Evolutionary conservation across 2,797 vertebrate species (phyloP), one percentile per base, ranked within the genome.

Genomic region (Danionella dracula): DNA sequence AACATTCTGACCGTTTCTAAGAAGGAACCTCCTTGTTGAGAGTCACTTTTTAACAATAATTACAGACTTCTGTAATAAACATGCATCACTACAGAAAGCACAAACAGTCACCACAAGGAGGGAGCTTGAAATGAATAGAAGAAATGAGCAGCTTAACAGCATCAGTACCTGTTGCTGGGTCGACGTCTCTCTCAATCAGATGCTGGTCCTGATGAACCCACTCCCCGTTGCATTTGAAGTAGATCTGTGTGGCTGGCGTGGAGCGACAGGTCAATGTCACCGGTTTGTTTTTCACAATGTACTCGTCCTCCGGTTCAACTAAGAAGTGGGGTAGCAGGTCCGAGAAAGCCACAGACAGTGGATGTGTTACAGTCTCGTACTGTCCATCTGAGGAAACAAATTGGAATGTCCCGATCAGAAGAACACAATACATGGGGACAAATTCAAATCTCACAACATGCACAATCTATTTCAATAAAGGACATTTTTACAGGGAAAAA

Each of bases 221-320:
- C 80, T 99, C 97, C 29, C 96, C 93, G 1, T 98, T 99, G 85
- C 97, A 99, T 82, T 99, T 99, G 89, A 99, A 99, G 91, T 99
- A 99, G 85, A 99, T 96, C 88, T 99, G 97, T 0, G 96, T 99
- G 81, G 97, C 94, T 0, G 97, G 97, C 1, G 86, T 87, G 31
- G 96, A 97, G 51, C 94, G 94, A 85, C 97, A 99, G 70, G 90
- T 90, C 82, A 99, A 86, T 37, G 91, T 92, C 83, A 98, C 97
- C 0, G 96, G 94, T 84, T 96, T 99, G 89, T 99, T 99, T 86
- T 99, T 97, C 70, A 99, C 94, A 0, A 99, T 98, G 84, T 92
- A 99, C 50, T 96, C 95, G 0, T 98, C 94, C 59, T 93, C 90
- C 0, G 97, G 97, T 79, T 99, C 97, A 81, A 97, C 87, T 80